phyloP scores from a whole-genome alignment of 2,113 vertebrate species.

The Scolopax mira region DNA sequence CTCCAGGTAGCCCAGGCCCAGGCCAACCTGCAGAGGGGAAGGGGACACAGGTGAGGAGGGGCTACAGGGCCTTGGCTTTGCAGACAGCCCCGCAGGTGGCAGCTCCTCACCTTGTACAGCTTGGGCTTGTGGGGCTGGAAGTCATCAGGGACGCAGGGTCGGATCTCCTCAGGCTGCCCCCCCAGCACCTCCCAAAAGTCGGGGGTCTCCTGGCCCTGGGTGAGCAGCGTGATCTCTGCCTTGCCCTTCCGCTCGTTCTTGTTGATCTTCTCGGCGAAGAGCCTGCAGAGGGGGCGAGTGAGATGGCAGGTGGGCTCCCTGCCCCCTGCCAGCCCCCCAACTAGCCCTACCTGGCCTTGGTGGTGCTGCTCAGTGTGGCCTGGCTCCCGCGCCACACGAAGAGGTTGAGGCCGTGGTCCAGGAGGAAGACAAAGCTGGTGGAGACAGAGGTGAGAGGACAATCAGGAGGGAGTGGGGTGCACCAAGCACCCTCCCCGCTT shows the following conservation, averaged over 20 bases:
- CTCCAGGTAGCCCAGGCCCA: conserved; percentile 96
- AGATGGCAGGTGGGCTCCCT: neutral
- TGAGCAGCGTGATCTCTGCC: conserved; percentile 84
- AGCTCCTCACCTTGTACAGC: conserved; percentile 87
- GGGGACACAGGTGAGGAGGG: neutral
- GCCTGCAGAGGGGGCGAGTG: conserved; percentile 51
- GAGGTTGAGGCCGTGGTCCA: conserved; percentile 89
- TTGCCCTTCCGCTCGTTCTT: conserved; percentile 96
- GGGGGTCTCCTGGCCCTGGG: conserved; percentile 85
- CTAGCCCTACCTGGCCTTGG: conserved; percentile 89
- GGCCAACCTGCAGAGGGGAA: conserved; percentile 80
- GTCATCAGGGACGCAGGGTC: conserved; percentile 87
- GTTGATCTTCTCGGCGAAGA: conserved; percentile 97
- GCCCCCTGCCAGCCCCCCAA: neutral
- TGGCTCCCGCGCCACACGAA: conserved; percentile 89
- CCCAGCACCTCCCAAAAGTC: conserved; percentile 91
- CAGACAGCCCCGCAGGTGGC: rapidly evolving
- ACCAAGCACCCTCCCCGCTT: rapidly evolving
- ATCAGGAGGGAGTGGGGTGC: neutral
- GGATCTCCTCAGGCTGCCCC: conserved; percentile 91
- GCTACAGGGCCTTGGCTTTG: neutral
- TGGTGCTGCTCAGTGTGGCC: conserved; percentile 89
- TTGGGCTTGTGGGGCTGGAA: conserved; percentile 90
- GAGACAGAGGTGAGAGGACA: neutral
- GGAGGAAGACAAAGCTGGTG: conserved; percentile 89